Evolutionary conservation across 1,140 invertebrate species (phyloP).

Genomic region (Littorina saxatilis): DNA sequence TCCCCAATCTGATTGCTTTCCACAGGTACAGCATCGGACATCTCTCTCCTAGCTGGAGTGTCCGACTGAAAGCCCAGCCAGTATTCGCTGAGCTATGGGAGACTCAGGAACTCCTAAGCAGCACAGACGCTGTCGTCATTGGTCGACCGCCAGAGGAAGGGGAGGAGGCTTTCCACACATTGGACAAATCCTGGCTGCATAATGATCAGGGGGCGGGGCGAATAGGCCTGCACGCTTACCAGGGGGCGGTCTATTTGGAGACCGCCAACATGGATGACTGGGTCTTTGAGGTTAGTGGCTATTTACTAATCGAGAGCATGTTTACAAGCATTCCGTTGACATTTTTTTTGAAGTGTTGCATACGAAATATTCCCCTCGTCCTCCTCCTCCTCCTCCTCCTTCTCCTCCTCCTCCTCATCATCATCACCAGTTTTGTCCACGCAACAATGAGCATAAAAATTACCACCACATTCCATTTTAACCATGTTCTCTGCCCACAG

Average conservation of each 20-base stretch:
- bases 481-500: background rate
- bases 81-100: constrained; percentile 60
- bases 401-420: no score
- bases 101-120: constrained; percentile 58
- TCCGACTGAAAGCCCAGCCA: constrained; percentile 50
- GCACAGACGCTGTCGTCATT: constrained; percentile 61
- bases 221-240: constrained; percentile 51
- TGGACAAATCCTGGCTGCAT: constrained; percentile 44
- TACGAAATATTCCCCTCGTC: no score
- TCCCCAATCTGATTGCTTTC: no score
- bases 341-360: no score
- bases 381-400: no score
- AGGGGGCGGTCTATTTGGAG: constrained; percentile 57
- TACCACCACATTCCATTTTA: no score
- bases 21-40: constrained; percentile 52
- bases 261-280: constrained; percentile 48
- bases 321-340: no score
- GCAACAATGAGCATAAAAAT: no score
- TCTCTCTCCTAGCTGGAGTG: constrained; percentile 57
- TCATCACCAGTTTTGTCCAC: no score
- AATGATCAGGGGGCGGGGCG: constrained; percentile 44
- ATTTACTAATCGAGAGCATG: no score
- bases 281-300: constrained; percentile 58
- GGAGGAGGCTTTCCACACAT: constrained; percentile 26
- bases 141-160: constrained; percentile 60